A percentile compares a stretch with the other conserved stretches of the same genome.
Evolutionary conservation across 2,888 invertebrate genomes (phyloP).

Genomic region (Cotesia congregata): DNA sequence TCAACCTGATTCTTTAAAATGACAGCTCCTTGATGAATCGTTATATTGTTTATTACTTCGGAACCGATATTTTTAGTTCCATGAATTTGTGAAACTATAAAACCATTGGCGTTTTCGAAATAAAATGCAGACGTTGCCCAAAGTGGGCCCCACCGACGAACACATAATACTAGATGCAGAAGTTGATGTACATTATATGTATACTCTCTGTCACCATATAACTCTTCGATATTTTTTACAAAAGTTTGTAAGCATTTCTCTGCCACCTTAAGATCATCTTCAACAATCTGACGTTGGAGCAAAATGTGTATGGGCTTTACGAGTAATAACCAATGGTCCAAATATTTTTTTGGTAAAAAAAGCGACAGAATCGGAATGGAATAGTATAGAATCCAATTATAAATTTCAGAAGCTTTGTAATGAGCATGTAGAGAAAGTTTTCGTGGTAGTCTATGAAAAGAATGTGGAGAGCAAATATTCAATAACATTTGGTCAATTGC

Average conservation of each 20-base stretch:
- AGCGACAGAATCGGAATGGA: slow-evolving; percentile 41
- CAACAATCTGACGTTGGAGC: not conserved
- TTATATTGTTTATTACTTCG: no score
- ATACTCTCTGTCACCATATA: not conserved
- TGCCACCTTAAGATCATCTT: not conserved
- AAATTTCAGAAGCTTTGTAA: slow-evolving; percentile 47
- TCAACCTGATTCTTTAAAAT: no score
- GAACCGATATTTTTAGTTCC: no score
- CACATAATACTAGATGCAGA: no score
- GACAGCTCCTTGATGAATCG: no score
- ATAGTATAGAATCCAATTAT: slow-evolving; percentile 46
- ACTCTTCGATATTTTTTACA: slow-evolving; percentile 3
- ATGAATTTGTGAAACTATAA: no score
- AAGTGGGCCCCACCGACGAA: no score
- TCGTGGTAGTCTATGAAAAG: slow-evolving; percentile 42
- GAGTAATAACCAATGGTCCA: slow-evolving; percentile 9
- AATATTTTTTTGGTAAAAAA: slow-evolving; percentile 33
- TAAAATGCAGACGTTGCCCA: no score
- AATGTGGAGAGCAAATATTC: slow-evolving; percentile 40
- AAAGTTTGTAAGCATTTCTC: not conserved
- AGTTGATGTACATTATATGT: no score
- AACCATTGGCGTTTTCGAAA: no score
- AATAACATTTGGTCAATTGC: slow-evolving; percentile 35
- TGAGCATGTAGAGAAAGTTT: slow-evolving; percentile 22
- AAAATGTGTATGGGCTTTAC: slow-evolving; percentile 7